phyloP scores from a whole-genome alignment of 2,888 invertebrate species.

The Minunthozetes semirufus region DNA sequence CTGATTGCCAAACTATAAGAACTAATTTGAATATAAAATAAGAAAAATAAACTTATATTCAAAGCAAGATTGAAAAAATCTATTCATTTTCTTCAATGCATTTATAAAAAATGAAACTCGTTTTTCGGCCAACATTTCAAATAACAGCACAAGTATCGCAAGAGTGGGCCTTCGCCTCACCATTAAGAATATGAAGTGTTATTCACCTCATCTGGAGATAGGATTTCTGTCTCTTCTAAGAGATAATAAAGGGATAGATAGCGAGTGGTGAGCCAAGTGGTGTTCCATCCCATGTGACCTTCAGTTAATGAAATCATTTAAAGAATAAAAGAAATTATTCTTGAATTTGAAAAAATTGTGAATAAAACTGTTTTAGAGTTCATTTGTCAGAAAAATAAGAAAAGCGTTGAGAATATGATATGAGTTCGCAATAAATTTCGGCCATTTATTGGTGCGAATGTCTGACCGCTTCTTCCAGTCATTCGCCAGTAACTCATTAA shows the following conservation, averaged over 20 bases:
- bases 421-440: background rate
- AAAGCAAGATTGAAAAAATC: background rate
- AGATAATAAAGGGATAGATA: background rate
- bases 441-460: background rate
- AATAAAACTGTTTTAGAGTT: no score
- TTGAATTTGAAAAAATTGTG: no score
- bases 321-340: no score
- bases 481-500: background rate
- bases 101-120: background rate
- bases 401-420: background rate
- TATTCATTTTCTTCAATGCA: background rate
- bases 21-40: background rate
- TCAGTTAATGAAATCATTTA: no score
- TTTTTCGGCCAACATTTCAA: background rate
- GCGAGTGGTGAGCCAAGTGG: background rate
- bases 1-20: background rate
- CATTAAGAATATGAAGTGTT: background rate
- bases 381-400: no score
- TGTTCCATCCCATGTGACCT: background rate
- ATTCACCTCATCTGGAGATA: slow-evolving; percentile 9
- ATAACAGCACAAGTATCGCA: background rate
- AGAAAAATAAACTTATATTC: background rate
- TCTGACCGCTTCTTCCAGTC: background rate
- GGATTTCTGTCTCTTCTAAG: background rate
- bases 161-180: background rate